phyloP scores from a whole-genome alignment of 2,797 vertebrate species.

The Arremon brunneinucha region DNA sequence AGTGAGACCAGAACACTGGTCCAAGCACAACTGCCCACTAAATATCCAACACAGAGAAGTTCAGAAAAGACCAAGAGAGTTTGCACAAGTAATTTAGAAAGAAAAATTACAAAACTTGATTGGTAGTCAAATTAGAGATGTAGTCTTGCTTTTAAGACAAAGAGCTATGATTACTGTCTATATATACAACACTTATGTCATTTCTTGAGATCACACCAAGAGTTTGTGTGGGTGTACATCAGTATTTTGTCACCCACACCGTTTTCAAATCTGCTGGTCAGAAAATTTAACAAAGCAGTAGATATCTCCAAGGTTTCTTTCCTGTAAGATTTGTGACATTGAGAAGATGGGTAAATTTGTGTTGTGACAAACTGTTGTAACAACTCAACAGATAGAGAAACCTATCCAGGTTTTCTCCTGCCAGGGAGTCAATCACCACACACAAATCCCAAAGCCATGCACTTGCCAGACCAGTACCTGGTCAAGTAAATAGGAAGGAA shows the following conservation, averaged over 20 bases:
- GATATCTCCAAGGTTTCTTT: neutral
- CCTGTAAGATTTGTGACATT: neutral
- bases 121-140: neutral
- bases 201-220: constrained; percentile 8
- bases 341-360: neutral
- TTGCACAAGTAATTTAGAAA: neutral
- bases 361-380: constrained; percentile 2
- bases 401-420: neutral
- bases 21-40: neutral
- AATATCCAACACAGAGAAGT: neutral
- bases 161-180: constrained; percentile 9
- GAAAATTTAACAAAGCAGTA: constrained; percentile 1
- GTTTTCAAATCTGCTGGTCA: constrained; percentile 35
- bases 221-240: constrained; percentile 30
- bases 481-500: neutral
- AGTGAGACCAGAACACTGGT: neutral
- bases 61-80: neutral
- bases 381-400: neutral
- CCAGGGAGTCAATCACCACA: neutral
- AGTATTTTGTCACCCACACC: constrained; percentile 21
- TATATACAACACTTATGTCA: constrained; percentile 1
- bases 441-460: neutral
- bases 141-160: neutral
- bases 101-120: neutral
- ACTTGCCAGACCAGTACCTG: neutral